These are phyloP conservation scores for Benitochromis conjunctus DNA, from an alignment of 2,113 vertebrate species.

Conservation along the genomic window DNA sequence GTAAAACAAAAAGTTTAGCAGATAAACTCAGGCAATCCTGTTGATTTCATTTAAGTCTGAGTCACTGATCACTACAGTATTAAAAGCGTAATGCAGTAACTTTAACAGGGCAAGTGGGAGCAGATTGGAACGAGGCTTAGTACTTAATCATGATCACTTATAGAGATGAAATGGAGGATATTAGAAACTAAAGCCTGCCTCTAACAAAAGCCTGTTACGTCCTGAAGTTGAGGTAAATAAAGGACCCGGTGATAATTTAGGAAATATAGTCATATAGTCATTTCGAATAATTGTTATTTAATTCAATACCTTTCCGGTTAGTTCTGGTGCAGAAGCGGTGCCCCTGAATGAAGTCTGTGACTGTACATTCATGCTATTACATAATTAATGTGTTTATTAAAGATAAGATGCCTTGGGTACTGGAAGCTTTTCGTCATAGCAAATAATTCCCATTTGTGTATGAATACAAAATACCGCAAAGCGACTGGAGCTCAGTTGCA, in stretches of 20 bases:
- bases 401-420: slow-evolving; percentile 45
- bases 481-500: slow-evolving; percentile 36
- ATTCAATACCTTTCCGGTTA: background rate
- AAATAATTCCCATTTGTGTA: slow-evolving; percentile 59
- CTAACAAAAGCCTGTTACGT: background rate
- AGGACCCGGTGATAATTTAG: background rate
- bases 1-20: background rate
- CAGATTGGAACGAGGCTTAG: background rate
- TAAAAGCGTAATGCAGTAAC: background rate
- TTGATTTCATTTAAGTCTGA: background rate
- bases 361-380: slow-evolving; percentile 35
- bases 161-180: background rate
- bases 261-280: background rate
- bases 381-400: slow-evolving; percentile 67
- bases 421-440: slow-evolving; percentile 20
- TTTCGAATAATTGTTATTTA: background rate
- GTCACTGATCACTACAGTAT: background rate
- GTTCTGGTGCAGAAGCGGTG: background rate
- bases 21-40: background rate
- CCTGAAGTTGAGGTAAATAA: background rate
- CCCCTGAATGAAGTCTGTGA: slow-evolving; percentile 34
- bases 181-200: background rate
- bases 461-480: slow-evolving; percentile 45
- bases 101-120: background rate
- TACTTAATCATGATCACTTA: background rate